Base-by-base conservation (phyloP, 2,797 vertebrate genomes). In the Erethizon dorsatum region DNA sequence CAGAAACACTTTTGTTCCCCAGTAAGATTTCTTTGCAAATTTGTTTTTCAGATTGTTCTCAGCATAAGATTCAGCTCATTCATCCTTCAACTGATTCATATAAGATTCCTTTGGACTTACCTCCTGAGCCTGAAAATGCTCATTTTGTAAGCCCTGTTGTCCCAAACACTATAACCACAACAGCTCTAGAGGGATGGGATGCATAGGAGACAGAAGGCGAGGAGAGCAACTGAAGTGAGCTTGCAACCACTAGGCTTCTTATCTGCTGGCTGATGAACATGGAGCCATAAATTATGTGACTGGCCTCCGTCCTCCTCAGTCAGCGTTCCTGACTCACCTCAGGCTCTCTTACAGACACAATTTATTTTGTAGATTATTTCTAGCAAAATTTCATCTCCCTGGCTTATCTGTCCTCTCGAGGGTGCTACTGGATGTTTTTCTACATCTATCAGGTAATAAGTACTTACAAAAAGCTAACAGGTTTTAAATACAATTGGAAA, bases 281-380 rank as follows among this genome's bases (percentile, higher is more conserved):
- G 31, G 41, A 80, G 24, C 8, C 41, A 33, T 10, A 22, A 47
- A 1, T 10, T 17, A 41, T 3, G 2, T 2, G 45, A 9, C 13
- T 83, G 79, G 20, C 52, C 50, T 63, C 59, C 4, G 9, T 79
- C 17, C 65, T 5, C 31, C 8, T 67, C n/a, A n/a, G 41, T 20
- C 33, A 20, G 41, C 31, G n/a, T n/a, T 37, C 31, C 45, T 14
- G 65, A 31, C 52, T 52, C 11, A 52, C 22, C 2, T 50, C 56
- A 69, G 33, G n/a, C 41, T 94, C 57, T 73, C 50, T 67, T 9
- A 26, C 18, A 75, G 83, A 59, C 8, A 77, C 14, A 37, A 52
- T 33, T 93, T 52, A 52, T 83, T 85, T 63, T 80, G 54, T n/a
- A 84, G 73, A 85, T 91, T 73, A 73, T 86, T 56, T 77, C 57